These are phyloP conservation scores for Pachliopta kotzebuea DNA, from an alignment of 2,888 invertebrate genomes.

Conservation along the genomic window DNA sequence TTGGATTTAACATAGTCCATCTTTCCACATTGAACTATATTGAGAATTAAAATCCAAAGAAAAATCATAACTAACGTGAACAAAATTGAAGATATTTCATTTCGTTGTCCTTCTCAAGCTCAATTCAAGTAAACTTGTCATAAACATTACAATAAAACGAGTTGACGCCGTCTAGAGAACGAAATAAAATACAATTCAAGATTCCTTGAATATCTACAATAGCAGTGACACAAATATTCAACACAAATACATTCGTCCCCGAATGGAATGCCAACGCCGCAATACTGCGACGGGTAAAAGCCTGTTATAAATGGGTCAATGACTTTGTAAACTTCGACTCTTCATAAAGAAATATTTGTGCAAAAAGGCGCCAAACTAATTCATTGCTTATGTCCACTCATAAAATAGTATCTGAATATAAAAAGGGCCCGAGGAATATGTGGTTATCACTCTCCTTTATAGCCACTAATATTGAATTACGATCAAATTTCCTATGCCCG, in stretches of 20 bases:
- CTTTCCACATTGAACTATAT: neutral
- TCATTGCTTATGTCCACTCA: slow-evolving; percentile 53
- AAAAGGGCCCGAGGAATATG: slow-evolving; percentile 48
- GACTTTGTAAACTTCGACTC: slow-evolving; percentile 25
- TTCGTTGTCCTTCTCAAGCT: neutral
- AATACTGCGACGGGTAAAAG: slow-evolving; percentile 26
- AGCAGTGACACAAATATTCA: slow-evolving; percentile 27
- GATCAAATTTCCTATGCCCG: slow-evolving; percentile 50
- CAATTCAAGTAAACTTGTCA: slow-evolving; percentile 6
- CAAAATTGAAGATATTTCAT: neutral
- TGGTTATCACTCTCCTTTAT: slow-evolving; percentile 75
- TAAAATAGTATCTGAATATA: slow-evolving; percentile 50
- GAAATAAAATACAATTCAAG: slow-evolving; percentile 27
- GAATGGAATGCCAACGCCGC: slow-evolving; percentile 28
- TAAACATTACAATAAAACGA: slow-evolving; percentile 19
- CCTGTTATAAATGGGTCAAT: slow-evolving; percentile 30
- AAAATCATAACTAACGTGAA: neutral
- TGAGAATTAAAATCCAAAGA: neutral
- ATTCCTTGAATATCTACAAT: slow-evolving; percentile 25
- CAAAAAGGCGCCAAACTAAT: slow-evolving; percentile 29
- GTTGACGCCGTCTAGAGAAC: slow-evolving; percentile 16
- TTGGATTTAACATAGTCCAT: slow-evolving; percentile 37
- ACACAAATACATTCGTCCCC: slow-evolving; percentile 29
- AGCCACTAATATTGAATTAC: slow-evolving; percentile 74
- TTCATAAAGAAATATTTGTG: slow-evolving; percentile 20